Evolutionary conservation across 2,888 invertebrate genomes (phyloP), one percentile per base, ranked within the genome.

Genomic region (Mongoloraphidia duomilia): DNA sequence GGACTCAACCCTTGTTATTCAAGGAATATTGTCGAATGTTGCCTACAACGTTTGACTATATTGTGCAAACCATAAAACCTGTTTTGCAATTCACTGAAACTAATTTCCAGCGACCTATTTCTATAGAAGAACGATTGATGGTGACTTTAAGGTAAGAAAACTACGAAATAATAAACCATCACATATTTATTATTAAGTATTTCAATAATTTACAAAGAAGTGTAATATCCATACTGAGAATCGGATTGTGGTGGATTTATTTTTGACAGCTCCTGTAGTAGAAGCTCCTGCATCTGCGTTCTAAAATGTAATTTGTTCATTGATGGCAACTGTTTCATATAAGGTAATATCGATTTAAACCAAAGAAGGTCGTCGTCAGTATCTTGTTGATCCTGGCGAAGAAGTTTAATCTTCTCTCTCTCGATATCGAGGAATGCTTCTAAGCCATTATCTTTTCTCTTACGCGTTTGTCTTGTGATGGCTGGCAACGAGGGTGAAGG

Each of bases 321-420:
- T 53, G 57, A 51, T 44, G 57, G 56, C 38, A 58, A 53, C 53
- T 54, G 52, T 56, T 57, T 57, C 47, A 58, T 56, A 14, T 57
- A 58, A 50, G 58, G 56, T 52, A 57, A 55, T 53, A 57, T 57
- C 4, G 56, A 58, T 55, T 54, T 57, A 51, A 57, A 58, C 56
- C 55, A 58, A 49, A 50, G 53, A 50, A 56, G 49, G 42, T 56
- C 52, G 52, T 55, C 54, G 13, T 57, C 55, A 50, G 50, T 49
- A 51, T 41, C 53, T 51, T 9, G 33, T 51, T 56, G 54, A 52
- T 57, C 54, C 12, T 54, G 8, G 52, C 50, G 52, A 52, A 55
- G 52, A 55, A 55, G 50, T 54, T 52, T 51, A 35, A 54, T 55
- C 17, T 57, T 55, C 17, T 55, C 50, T 55, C 52, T 53, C 53